These are phyloP conservation scores for Drosophila nr. perissopoda DNA, from an alignment of 2,888 invertebrate genomes.

Conservation along the genomic window DNA sequence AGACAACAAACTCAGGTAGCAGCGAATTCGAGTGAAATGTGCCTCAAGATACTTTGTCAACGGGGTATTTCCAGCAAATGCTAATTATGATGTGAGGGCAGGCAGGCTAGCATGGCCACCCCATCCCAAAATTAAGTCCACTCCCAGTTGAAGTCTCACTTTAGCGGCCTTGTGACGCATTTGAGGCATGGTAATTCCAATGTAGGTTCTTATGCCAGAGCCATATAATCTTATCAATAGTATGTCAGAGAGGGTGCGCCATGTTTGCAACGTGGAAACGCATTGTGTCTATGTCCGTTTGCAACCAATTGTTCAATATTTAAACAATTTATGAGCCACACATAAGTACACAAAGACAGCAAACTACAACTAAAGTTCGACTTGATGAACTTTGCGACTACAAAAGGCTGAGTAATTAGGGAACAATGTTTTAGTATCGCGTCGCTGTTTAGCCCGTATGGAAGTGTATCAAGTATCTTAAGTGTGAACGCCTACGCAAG, in stretches of 20 bases:
- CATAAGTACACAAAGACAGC: conserved; percentile 27
- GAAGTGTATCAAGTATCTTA: conserved; percentile 5
- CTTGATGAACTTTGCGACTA: conserved; percentile 37
- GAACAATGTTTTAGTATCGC: conserved; percentile 60
- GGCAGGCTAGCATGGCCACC: conserved; percentile 11
- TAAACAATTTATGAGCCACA: conserved; percentile 74
- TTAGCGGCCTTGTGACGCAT: conserved; percentile 60
- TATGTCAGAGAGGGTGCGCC: conserved; percentile 50
- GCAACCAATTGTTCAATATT: conserved; percentile 70
- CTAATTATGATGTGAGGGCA: conserved; percentile 46
- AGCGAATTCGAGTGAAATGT: conserved; percentile 55
- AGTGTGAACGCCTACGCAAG: conserved; percentile 25
- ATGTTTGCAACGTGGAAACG: conserved; percentile 50
- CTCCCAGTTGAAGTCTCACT: conserved; percentile 33
- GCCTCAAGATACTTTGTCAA: conserved; percentile 25
- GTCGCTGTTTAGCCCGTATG: conserved; percentile 18
- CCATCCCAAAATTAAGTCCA: conserved; percentile 30
- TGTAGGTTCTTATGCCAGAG: conserved; percentile 47
- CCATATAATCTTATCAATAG: conserved; percentile 68
- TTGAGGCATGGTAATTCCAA: conserved; percentile 60
- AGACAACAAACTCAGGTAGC: conserved; percentile 78
- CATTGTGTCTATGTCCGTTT: conserved; percentile 61
- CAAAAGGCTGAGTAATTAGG: conserved; percentile 70
- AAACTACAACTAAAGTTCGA: conserved; percentile 37
- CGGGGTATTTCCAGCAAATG: conserved; percentile 53